Evolutionary conservation across 2,113 vertebrate species (phyloP).

Genomic region (Corythornis vintsioides): DNA sequence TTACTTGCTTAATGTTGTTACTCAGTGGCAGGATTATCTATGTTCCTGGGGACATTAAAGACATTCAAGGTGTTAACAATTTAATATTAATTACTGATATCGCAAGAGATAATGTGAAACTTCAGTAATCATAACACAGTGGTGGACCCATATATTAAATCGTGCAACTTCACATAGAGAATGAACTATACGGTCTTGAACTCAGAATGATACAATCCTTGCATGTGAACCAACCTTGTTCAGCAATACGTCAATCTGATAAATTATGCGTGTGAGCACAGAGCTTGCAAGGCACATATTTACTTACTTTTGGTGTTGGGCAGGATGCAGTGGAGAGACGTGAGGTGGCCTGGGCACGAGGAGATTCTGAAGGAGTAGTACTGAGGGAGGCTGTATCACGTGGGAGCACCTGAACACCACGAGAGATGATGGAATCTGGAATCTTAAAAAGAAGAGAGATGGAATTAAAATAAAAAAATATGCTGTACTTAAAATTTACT

Average conservation of each 20-base stretch:
- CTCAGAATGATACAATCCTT: not conserved
- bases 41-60: constrained; percentile 30
- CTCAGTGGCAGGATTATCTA: constrained; percentile 56
- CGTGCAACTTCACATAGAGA: constrained; percentile 11
- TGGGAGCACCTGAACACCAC: constrained; percentile 98
- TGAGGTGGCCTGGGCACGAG: constrained; percentile 97
- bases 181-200: constrained; percentile 7
- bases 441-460: constrained; percentile 80
- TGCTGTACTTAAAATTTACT: not conserved
- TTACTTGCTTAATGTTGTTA: constrained; percentile 29
- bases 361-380: constrained; percentile 98
- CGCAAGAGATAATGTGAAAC: constrained; percentile 13
- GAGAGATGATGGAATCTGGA: constrained; percentile 98
- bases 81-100: not conserved
- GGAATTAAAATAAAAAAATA: constrained; percentile 21
- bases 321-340: constrained; percentile 98
- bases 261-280: not conserved
- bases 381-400: constrained; percentile 98
- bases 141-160: constrained; percentile 11
- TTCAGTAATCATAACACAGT: constrained; percentile 1
- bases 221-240: constrained; percentile 68
- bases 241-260: constrained; percentile 41
- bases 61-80: constrained; percentile 13
- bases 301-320: constrained; percentile 98
- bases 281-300: constrained; percentile 15